Conservation (phyloP, 1,140 invertebrate species). For the Panulirus ornatus region DNA sequence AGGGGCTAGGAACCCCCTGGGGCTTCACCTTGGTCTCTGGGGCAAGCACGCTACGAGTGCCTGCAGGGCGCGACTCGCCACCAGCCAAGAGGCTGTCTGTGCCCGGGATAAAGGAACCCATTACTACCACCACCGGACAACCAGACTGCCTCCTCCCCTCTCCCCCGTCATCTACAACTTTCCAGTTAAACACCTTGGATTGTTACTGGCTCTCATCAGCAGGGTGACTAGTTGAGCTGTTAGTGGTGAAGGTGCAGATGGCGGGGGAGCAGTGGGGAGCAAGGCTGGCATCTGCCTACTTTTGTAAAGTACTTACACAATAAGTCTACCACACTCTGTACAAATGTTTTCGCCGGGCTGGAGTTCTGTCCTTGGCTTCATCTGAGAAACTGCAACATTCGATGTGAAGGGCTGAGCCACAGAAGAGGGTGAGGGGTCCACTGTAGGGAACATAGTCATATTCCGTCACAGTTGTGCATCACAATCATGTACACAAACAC, state of each 20-base stretch:
- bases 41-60: conserved; percentile 70
- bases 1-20: conserved; percentile 52
- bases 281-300: conserved; percentile 23
- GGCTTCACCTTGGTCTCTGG: conserved; percentile 70
- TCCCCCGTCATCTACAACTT: conserved; percentile 31
- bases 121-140: conserved; percentile 58
- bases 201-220: conserved; percentile 27
- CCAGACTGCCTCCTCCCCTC: conserved; percentile 13
- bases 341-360: conserved; percentile 93
- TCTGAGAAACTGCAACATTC: conserved; percentile 53
- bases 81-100: conserved; percentile 62
- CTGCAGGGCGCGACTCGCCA: conserved; percentile 55
- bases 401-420: conserved; percentile 50
- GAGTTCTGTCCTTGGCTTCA: conserved; percentile 80
- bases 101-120: conserved; percentile 65
- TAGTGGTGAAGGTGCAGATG: conserved; percentile 32
- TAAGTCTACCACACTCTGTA: conserved; percentile 93
- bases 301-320: conserved; percentile 88
- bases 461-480: neutral
- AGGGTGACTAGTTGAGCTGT: conserved; percentile 2
- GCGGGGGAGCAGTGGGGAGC: conserved; percentile 14
- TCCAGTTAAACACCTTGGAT: conserved; percentile 5
- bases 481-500: neutral
- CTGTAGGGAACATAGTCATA: conserved; percentile 58
- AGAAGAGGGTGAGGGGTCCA: conserved; percentile 54